These are phyloP conservation scores for Synaphobranchus kaupii DNA, from an alignment of 2,797 vertebrate genomes.

Conservation along the genomic window DNA sequence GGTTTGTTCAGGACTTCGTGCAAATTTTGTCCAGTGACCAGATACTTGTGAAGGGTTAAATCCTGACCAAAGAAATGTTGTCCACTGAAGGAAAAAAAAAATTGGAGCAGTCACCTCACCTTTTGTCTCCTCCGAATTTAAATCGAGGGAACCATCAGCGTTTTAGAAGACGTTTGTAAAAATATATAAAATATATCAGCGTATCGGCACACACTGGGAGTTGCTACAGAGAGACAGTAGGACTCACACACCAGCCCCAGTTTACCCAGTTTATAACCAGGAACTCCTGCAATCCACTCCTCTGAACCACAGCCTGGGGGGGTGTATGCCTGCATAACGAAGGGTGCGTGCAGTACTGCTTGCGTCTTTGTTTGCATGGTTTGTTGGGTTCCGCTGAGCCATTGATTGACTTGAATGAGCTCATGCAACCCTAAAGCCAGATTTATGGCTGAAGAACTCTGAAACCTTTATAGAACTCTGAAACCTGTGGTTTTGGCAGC, in stretches of 20 bases:
- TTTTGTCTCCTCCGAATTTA: neutral
- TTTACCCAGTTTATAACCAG: neutral
- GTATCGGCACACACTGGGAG: neutral
- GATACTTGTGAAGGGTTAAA: neutral
- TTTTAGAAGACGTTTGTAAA: neutral
- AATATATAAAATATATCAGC: neutral
- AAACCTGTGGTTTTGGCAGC: neutral
- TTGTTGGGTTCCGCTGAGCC: conserved; percentile 9
- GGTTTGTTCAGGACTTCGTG: neutral
- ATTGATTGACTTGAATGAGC: conserved; percentile 16
- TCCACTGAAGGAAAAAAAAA: neutral
- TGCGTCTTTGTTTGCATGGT: neutral
- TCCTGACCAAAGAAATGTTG: neutral
- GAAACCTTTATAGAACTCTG: neutral
- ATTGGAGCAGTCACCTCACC: neutral
- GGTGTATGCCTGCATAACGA: neutral
- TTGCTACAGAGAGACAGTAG: neutral
- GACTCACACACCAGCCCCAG: neutral
- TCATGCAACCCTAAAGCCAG: conserved; percentile 1
- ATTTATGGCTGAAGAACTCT: neutral
- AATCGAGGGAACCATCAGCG: neutral
- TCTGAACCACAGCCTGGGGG: neutral
- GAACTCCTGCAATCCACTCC: neutral
- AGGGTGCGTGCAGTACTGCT: neutral
- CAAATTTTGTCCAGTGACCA: neutral